Evolutionary conservation across 2,113 vertebrate genomes (phyloP), one percentile per base, ranked within the genome.

Genomic region (Syrmaticus mikado): DNA sequence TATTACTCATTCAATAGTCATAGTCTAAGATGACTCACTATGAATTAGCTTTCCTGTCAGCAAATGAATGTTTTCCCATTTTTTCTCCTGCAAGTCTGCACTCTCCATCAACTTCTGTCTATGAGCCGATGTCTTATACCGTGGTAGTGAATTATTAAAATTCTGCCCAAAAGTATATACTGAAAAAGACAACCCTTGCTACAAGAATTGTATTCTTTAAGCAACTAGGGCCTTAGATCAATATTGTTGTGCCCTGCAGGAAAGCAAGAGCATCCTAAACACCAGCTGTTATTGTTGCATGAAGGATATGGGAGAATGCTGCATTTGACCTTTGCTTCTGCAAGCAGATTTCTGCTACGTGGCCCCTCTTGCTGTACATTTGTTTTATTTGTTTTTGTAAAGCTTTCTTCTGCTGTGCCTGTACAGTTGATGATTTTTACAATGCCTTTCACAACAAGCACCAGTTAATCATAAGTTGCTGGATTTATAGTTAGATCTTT

Each of bases 381-480:
- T 91, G 12, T 57, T 82, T 84, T 53, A 8, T 85, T 60, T 91
- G 55, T 82, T 89, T 82, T 24, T 50, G n/a, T 82, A 64, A 74
- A 83, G 10, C 22, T 11, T 67, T 74, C 50, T 32, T 60, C 28
- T 90, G 52, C 17, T 11, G 20, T 71, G 61, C 57, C 17, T 3
- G 24, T 77, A 38, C 61, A 71, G 30, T 4, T 87, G 73, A 27
- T 82, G 43, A 45, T 81, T 85, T 85, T 87, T 94, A 52, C 32
- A 43, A 55, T 45, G 38, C 48, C 82, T 93, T 91, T 36, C 27
- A 48, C 28, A 67, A 73, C 68, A 90, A 95, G 87, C 72, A 78
- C 40, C 66, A 65, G 73, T 94, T 88, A 87, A 86, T 97, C 85
- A 75, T 74, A 68, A 92, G 57, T 62, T 83, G 66, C 85, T 90